Percentiles rank a stretch among this genome's conserved stretches.
phyloP scores from a whole-genome alignment of 2,888 invertebrate genomes.

The Acrocyrtus sp. region DNA sequence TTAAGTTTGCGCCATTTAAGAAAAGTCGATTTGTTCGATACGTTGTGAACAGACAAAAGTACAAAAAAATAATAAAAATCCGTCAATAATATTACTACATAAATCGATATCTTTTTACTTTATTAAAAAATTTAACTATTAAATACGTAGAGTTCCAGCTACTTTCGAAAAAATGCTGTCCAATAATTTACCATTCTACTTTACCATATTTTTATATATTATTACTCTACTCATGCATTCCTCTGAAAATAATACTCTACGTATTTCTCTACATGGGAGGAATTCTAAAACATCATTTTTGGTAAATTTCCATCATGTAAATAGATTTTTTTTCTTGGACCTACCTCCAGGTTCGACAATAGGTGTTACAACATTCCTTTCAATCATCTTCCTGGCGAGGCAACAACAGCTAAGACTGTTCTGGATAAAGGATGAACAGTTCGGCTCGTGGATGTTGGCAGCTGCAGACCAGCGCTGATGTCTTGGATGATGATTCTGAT shows the following conservation, averaged over 20 bases:
- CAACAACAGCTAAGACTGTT: constrained; percentile 40
- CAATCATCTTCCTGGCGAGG: constrained; percentile 48
- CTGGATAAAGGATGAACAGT: constrained; percentile 17
- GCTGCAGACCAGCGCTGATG: constrained; percentile 9
- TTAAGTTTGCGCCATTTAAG: not conserved
- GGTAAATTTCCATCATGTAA: too few species aligned
- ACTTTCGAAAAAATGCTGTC: too few species aligned
- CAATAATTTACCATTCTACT: too few species aligned
- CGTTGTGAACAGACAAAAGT: constrained; percentile 18
- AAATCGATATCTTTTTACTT: too few species aligned
- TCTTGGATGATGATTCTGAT: constrained; percentile 33
- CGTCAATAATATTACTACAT: too few species aligned
- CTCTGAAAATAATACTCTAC: too few species aligned
- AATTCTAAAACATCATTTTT: too few species aligned
- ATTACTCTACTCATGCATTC: too few species aligned
- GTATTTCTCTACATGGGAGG: not conserved
- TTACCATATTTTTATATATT: too few species aligned
- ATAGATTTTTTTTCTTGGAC: too few species aligned
- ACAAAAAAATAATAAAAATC: constrained; percentile 10
- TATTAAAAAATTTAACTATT: too few species aligned
- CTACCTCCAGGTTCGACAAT: constrained; percentile 45
- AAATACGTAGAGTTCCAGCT: too few species aligned
- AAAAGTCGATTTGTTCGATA: constrained; percentile 30
- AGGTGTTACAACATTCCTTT: constrained; percentile 48
- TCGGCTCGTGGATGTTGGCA: constrained; percentile 1